A percentile compares a stretch with the other conserved stretches of the same genome.
phyloP scores from a whole-genome alignment of 2,888 invertebrate species.

The Eristalis arbustorum region DNA sequence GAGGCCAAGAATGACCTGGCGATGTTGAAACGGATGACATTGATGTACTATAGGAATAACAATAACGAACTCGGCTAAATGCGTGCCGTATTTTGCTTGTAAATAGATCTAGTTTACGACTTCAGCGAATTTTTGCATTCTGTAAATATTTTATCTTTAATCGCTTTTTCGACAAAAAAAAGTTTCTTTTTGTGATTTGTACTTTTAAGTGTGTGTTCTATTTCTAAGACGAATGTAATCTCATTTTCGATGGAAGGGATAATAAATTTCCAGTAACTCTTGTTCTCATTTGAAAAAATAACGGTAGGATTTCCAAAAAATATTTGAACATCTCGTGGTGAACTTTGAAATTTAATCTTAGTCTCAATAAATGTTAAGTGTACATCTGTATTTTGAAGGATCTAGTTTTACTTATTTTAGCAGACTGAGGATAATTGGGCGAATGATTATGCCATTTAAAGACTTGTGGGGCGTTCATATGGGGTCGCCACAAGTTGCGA shows the following conservation, averaged over 20 bases:
- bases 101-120: conserved; percentile 2
- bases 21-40: conserved; percentile 78
- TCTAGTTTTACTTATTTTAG: not conserved
- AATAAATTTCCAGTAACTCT: not conserved
- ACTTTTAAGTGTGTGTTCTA: not conserved
- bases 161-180: not conserved
- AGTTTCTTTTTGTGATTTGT: not conserved
- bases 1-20: conserved; percentile 78
- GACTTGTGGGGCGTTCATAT: no score
- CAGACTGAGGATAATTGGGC: no score
- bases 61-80: conserved; percentile 57
- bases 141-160: conserved; percentile 28
- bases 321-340: not conserved
- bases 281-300: not conserved
- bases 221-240: not conserved
- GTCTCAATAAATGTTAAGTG: conserved; percentile 22
- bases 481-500: no score
- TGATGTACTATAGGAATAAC: conserved; percentile 76
- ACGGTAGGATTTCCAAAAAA: not conserved
- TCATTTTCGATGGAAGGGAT: not conserved
- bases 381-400: not conserved
- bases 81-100: conserved; percentile 4
- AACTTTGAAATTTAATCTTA: not conserved
- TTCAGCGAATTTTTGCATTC: not conserved
- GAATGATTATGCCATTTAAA: no score